A percentile compares a stretch with the other conserved stretches of the same genome.
These are phyloP conservation scores for Tetanocera ferruginea DNA, from an alignment of 2,888 invertebrate species.

Conservation along the genomic window DNA sequence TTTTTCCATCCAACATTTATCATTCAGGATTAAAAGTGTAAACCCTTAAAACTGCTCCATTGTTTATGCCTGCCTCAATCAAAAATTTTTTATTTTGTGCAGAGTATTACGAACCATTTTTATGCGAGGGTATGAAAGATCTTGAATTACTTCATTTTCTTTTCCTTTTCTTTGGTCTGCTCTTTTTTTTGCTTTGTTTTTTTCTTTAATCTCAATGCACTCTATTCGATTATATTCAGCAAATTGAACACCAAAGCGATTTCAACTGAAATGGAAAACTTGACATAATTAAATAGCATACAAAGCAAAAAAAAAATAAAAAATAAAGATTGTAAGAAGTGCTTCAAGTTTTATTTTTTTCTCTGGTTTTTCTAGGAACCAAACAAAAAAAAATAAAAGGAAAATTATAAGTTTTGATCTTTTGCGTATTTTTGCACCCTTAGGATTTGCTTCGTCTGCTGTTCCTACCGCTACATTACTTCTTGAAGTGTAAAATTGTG, in stretches of 20 bases:
- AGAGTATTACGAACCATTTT: background rate
- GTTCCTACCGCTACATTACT: conserved; percentile 58
- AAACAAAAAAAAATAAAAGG: too few species aligned
- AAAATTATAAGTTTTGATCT: background rate
- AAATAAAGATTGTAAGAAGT: conserved; percentile 10
- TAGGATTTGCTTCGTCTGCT: background rate
- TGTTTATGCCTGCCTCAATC: too few species aligned
- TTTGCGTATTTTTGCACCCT: background rate
- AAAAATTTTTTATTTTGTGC: too few species aligned
- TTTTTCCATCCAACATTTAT: too few species aligned
- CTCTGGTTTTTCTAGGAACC: too few species aligned
- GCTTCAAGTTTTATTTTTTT: conserved; percentile 5
- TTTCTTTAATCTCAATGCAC: conserved; percentile 45
- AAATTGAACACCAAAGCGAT: conserved; percentile 49
- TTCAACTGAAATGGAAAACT: conserved; percentile 50
- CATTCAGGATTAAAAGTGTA: too few species aligned
- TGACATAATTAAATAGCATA: conserved; percentile 50
- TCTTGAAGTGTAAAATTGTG: conserved; percentile 63
- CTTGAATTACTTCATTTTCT: background rate
- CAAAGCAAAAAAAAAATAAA: conserved; percentile 6
- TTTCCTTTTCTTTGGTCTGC: background rate
- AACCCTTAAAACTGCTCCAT: too few species aligned
- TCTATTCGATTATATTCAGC: conserved; percentile 50
- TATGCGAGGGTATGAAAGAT: background rate
- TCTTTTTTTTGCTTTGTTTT: conserved; percentile 5